A percentile compares a stretch with the other conserved stretches of the same genome.
phyloP scores from a whole-genome alignment of 2,113 vertebrate genomes.

The Daphoenositta chrysoptera region DNA sequence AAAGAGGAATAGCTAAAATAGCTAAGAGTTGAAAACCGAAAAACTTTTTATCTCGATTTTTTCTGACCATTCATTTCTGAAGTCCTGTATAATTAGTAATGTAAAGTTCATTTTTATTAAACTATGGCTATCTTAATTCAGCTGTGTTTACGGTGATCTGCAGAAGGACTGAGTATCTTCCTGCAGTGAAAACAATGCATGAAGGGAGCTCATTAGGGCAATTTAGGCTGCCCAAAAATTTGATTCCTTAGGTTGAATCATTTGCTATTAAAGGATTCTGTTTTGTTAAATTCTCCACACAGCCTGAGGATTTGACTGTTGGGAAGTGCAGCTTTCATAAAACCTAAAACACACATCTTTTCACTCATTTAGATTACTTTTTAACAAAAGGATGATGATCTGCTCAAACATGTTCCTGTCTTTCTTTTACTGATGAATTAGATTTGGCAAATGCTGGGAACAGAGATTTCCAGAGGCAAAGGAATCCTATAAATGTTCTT shows the following conservation, averaged over 20 bases:
- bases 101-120: not conserved
- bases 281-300: not conserved
- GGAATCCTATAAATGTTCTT: not conserved
- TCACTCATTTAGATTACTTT: not conserved
- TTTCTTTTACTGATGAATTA: not conserved
- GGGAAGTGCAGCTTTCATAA: not conserved
- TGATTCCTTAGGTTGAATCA: not conserved
- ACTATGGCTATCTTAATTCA: not conserved
- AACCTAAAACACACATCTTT: not conserved
- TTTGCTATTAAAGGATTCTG: not conserved
- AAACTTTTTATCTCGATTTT: not conserved
- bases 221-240: not conserved
- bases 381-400: not conserved
- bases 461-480: not conserved
- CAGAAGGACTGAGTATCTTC: not conserved
- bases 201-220: not conserved
- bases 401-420: not conserved
- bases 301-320: not conserved
- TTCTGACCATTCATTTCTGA: not conserved
- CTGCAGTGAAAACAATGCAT: not conserved
- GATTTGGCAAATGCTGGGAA: not conserved
- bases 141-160: not conserved
- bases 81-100: not conserved
- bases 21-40: not conserved
- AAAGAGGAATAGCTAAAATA: not conserved